Evolutionary conservation across 2,888 invertebrate species (phyloP).

Genomic region (Chirona hameri): DNA sequence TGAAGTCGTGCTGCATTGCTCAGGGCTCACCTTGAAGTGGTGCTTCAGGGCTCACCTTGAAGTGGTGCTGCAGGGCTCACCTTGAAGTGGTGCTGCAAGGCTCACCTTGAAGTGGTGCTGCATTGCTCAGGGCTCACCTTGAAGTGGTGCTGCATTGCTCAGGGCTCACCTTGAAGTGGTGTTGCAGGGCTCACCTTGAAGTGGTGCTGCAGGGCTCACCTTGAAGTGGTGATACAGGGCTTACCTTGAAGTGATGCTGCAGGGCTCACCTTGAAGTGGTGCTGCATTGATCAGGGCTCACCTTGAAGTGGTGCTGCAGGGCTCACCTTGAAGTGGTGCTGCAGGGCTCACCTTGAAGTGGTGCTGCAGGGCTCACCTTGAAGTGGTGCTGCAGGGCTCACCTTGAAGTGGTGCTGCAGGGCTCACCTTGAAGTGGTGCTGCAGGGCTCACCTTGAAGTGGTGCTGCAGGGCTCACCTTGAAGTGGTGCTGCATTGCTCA

Average conservation of each 20-base stretch:
- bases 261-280: constrained; percentile 45
- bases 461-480: constrained; percentile 44
- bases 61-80: constrained; percentile 46
- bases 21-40: constrained; percentile 43
- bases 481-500: constrained; percentile 46
- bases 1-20: constrained; percentile 45
- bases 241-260: constrained; percentile 43
- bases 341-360: constrained; percentile 44
- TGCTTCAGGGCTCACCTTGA: constrained; percentile 44
- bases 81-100: constrained; percentile 44
- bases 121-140: no score
- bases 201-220: constrained; percentile 46
- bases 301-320: constrained; percentile 44
- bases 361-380: constrained; percentile 44
- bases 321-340: constrained; percentile 43
- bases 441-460: constrained; percentile 44
- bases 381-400: constrained; percentile 46
- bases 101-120: constrained; percentile 43
- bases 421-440: constrained; percentile 43
- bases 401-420: constrained; percentile 44
- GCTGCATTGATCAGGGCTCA: no score
- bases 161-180: constrained; percentile 43
- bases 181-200: constrained; percentile 44
- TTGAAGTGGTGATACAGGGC: constrained; percentile 45
- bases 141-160: constrained; percentile 45